Evolutionary conservation across 1,140 invertebrate species (phyloP), one percentile per base, ranked within the genome.

Genomic region (Littorina saxatilis): DNA sequence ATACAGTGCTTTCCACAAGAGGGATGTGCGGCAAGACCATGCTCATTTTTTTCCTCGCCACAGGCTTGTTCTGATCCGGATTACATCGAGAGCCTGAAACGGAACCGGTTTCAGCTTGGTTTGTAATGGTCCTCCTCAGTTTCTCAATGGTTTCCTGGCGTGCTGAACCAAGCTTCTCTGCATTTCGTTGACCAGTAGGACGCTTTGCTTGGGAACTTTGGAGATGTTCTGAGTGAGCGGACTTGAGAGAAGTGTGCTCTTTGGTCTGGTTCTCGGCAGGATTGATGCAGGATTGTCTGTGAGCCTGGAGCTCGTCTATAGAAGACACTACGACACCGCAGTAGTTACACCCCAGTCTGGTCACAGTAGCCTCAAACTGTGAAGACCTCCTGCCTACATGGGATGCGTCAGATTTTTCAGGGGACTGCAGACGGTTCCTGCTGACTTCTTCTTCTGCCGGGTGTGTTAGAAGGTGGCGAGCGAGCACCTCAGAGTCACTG

Each of bases 1-100:
- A n/a, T n/a, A n/a, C n/a, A n/a, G n/a, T n/a, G 43, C 43, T 63
- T 23, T 55, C 47, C 0, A 13, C 32, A 1, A 27, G 43, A 27
- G 68, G 50, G 35, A 50, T 27, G 32, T 72, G 40, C 20, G 74
- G 74, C 50, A 76, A 37, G 13, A 27, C 11, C 73, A 75, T 76
- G 74, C 27, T 58, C 2, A 9, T 52, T 9, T 29, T 32, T 13
- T 68, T 32, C 0, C 29, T 68, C 29, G 27, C 35, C n/a, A n/a
- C n/a, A n/a, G n/a, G n/a, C n/a, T n/a, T 13, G 50, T 47, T 47
- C 43, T 47, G 43, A 5, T 47, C 43, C 43, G 5, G 43, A 5
- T 9, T 9, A 47, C 17, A 9, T 17, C 43, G 17, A 47, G 43
- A 47, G 43, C 43, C 43, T 5, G 7, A 17, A 47, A 47, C 17